Evolutionary conservation across 2,888 invertebrate species (phyloP).

Genomic region (Ennomos erosarius): DNA sequence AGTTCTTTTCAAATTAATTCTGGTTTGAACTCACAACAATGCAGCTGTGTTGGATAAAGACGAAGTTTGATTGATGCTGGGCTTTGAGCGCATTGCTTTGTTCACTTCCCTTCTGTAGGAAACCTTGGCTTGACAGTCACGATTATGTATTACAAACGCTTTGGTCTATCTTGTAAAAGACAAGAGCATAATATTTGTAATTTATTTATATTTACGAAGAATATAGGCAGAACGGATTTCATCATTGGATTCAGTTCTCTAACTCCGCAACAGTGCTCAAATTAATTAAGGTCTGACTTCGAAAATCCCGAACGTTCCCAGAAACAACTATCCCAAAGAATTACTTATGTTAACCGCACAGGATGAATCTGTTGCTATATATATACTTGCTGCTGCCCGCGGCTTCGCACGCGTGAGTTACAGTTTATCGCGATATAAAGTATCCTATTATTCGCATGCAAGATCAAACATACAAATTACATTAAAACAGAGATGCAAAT

Average conservation of each 20-base stretch:
- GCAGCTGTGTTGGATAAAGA: slow-evolving; percentile 8
- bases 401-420: too few relatives aligned
- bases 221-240: not conserved
- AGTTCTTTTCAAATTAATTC: slow-evolving; percentile 10
- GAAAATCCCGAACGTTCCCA: not conserved
- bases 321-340: not conserved
- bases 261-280: slow-evolving; percentile 1
- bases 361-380: too few relatives aligned
- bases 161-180: too few relatives aligned
- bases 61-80: slow-evolving; percentile 13
- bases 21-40: slow-evolving; percentile 17
- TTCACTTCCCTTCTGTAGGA: not conserved
- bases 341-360: too few relatives aligned
- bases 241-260: not conserved
- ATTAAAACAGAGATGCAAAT: too few relatives aligned
- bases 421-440: too few relatives aligned
- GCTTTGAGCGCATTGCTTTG: slow-evolving; percentile 18
- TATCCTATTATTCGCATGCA: too few relatives aligned
- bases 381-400: too few relatives aligned
- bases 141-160: too few relatives aligned
- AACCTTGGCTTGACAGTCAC: too few relatives aligned
- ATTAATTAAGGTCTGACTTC: not conserved
- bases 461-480: too few relatives aligned
- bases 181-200: too few relatives aligned
- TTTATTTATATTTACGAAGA: not conserved